Base-by-base conservation (phyloP, 2,888 invertebrate species). In the Chrysomela aeneicollis region DNA sequence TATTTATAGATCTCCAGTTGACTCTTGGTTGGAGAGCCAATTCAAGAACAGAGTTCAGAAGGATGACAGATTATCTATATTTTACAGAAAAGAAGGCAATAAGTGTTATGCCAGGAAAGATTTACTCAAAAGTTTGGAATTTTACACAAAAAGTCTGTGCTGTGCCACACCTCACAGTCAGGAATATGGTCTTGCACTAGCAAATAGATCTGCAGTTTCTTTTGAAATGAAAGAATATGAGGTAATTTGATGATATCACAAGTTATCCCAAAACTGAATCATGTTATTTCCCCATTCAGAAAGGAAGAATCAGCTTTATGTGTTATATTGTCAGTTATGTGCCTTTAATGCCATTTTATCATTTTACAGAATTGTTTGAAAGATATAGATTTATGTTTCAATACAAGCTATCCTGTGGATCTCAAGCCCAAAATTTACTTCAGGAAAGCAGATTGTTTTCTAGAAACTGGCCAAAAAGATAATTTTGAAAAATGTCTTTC, bases 121-220 rank as follows among this genome's bases (percentile, higher is more conserved):
- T 35, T 83, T 87, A 52, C 74, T 83, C 10, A 84, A 85, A 3
- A 88, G 88, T 74, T 83, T 89, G 60, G 78, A 83, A 59, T 85
- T 84, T 51, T 92, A 91, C 74, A 87, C 87, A 0, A 86, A 87
- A 74, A 89, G 90, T 80, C 85, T 90, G 9, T 77, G 86, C 59
- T 87, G 84, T 76, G 89, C 91, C 4, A 80, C 83, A 12, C 84
- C 84, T 35, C 80, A 84, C 30, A 86, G 86, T 50, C 81, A 85
- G 10, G 87, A 88, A 79, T 87, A 87, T 71, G 82, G 88, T 0
- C 77, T 90, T 53, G 90, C 90, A 0, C 80, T 89, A 59, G 90
- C 89, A 0, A 91, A 92, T 74, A 84, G 92, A 77, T 91, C 92
- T 10, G 91, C 90, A 17, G 86, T 88, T 8, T 83, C 89, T 50